Evolutionary conservation across 2,113 vertebrate species (phyloP).

Genomic region (Leptobrachium leishanense): DNA sequence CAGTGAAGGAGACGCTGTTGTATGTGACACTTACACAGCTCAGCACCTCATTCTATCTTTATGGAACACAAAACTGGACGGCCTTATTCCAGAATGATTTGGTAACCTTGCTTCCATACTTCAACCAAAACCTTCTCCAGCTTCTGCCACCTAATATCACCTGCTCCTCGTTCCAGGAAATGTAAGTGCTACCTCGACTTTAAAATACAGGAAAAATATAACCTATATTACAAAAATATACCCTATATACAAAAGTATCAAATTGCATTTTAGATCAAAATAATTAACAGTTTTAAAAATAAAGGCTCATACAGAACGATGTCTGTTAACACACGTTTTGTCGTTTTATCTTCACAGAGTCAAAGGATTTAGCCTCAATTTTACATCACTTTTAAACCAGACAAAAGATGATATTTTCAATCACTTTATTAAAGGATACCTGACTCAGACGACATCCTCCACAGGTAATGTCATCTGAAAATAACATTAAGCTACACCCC

Average conservation of each 20-base stretch:
- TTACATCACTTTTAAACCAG: constrained; percentile 5
- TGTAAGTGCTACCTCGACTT: constrained; percentile 1
- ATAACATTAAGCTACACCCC: not conserved
- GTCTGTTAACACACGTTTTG: not conserved
- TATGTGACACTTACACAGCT: not conserved
- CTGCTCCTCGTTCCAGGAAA: constrained; percentile 17
- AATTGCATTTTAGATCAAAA: too few species aligned
- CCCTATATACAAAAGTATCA: too few species aligned
- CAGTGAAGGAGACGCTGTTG: not conserved
- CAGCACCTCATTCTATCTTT: not conserved
- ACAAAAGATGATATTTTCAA: constrained; percentile 28
- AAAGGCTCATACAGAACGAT: not conserved
- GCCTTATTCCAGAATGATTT: not conserved
- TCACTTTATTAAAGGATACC: constrained; percentile 40
- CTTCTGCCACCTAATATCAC: constrained; percentile 3
- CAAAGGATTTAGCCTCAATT: constrained; percentile 31
- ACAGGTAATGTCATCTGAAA: constrained; percentile 18
- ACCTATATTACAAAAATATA: not conserved
- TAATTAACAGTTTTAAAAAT: not conserved
- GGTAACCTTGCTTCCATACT: not conserved
- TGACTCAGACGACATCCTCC: constrained; percentile 24
- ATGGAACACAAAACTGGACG: constrained; percentile 12
- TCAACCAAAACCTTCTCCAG: not conserved
- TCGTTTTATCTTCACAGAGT: constrained; percentile 36
- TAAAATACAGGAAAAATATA: not conserved